Base-by-base conservation (phyloP, 2,113 vertebrate genomes). In the Scatophagus argus region DNA sequence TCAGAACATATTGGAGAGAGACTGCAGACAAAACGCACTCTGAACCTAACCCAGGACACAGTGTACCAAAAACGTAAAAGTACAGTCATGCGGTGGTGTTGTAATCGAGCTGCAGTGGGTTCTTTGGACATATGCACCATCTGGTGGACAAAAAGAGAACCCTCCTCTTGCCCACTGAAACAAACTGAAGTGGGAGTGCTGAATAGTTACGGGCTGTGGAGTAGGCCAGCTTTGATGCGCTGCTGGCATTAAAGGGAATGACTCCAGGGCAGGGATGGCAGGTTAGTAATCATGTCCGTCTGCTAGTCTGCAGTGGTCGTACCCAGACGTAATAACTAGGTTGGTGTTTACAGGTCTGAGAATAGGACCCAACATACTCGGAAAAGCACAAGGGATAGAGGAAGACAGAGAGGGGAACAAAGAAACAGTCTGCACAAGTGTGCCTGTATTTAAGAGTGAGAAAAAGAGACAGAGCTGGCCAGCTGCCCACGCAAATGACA, bases 201-300 rank as follows among this genome's bases (percentile, higher is more conserved):
- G 21, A 47, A 58, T 25, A 64, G 59, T 59, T 77, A 17, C 6
- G 25, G 44, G n/a, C n/a, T n/a, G n/a, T n/a, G n/a, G 56, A 55
- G 32, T 3, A 10, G 61, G 41, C n/a, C 41, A 54, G n/a, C 81
- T 82, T 77, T 84, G 62, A 84, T 71, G 77, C 68, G 61, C 59
- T 86, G 61, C 78, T 72, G 74, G 75, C 63, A 76, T 82, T 86
- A 66, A 76, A 73, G 62, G 44, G 62, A 77, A 70, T 73, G 76
- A 81, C 77, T 81, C 49, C 64, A 79, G 72, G 83, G 68, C 47
- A 84, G 19, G n/a, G 62, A 66, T 39, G 10, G 69, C 74, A 89
- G 83, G 74, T 88, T 83, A 81, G 85, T 85, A 87, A 93, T 84
- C 83, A 87, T 23, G 81, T 80, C 79, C 87, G 88, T 82, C 81